These are phyloP conservation scores for Merodon equestris DNA, from an alignment of 2,888 invertebrate genomes.

Conservation along the genomic window DNA sequence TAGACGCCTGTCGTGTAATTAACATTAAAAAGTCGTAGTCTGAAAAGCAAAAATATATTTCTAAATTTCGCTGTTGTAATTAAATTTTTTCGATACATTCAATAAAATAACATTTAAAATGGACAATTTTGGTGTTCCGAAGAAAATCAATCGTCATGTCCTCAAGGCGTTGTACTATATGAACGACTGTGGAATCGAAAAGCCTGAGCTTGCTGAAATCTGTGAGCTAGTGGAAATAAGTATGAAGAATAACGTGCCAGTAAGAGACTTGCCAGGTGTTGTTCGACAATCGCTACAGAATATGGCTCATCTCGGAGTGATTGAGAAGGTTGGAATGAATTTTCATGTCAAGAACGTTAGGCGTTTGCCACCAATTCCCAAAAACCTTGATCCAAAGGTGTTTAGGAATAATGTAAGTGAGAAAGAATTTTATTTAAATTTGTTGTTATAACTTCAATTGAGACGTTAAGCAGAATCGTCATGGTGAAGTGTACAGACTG, in stretches of 20 bases:
- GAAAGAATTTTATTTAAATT: background rate
- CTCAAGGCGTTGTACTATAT: constrained; percentile 70
- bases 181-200: constrained; percentile 26
- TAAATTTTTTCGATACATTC: background rate
- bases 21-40: too few species aligned
- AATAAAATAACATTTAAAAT: constrained; percentile 46
- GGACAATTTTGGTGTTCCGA: constrained; percentile 72
- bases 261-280: constrained; percentile 56
- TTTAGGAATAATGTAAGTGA: background rate
- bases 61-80: background rate
- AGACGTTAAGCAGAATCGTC: too few species aligned
- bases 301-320: constrained; percentile 26
- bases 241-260: constrained; percentile 71
- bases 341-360: background rate
- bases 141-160: constrained; percentile 73
- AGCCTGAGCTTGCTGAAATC: background rate
- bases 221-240: constrained; percentile 28
- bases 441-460: too few species aligned
- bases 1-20: too few species aligned
- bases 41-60: too few species aligned
- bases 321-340: constrained; percentile 4
- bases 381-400: background rate
- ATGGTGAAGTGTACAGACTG: too few species aligned
- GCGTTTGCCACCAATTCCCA: background rate
- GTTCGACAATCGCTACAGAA: constrained; percentile 70